Base-by-base conservation (phyloP, 2,888 invertebrate species). In the Chrysolina oricalcia region DNA sequence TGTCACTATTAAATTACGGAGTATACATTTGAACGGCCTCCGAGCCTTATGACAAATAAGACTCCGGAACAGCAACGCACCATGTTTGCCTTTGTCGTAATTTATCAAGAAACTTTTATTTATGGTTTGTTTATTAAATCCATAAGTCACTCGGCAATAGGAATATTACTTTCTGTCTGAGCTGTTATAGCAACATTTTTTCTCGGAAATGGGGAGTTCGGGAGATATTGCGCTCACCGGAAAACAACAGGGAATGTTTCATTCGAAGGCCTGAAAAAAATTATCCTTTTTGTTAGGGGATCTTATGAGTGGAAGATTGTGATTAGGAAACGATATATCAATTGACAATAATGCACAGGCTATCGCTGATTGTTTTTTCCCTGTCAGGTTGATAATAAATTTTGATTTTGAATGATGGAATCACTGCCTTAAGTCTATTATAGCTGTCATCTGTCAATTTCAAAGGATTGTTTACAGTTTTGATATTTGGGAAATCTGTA, bases 121-220 rank as follows among this genome's bases (percentile, higher is more conserved):
- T 83, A 83, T 83, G 82, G 82, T 82, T 82, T 83, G 82, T 83
- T 83, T 82, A 83, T 83, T 82, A 82, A 82, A 82, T 81, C 82
- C 81, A 82, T 83, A 83, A 82, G 80, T 83, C 82, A 81, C 77
- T 78, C 73, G 72, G 71, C 77, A 78, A 77, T 80, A 73, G 74
- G 79, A 83, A 80, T 82, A 81, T 81, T 80, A 80, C 79, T 81
- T 78, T 76, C 75, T 80, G 80, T 80, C 81, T 68, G 46, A 72
- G 48, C 35, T 41, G 72, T 70, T 73, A 70, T 73, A 65, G 67
- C 75, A 17, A 48, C 72, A 69, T 75, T 73, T 73, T 72, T 75
- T 68, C 46, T 27, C n/a, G 27, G 35, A 3, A 35, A 35, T 27
- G 10, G 35, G 23, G 35, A n/a, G 27, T 59, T 59, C 59, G 59